Evolutionary conservation across 2,888 invertebrate species (phyloP).

Genomic region (Orthosia incerta): DNA sequence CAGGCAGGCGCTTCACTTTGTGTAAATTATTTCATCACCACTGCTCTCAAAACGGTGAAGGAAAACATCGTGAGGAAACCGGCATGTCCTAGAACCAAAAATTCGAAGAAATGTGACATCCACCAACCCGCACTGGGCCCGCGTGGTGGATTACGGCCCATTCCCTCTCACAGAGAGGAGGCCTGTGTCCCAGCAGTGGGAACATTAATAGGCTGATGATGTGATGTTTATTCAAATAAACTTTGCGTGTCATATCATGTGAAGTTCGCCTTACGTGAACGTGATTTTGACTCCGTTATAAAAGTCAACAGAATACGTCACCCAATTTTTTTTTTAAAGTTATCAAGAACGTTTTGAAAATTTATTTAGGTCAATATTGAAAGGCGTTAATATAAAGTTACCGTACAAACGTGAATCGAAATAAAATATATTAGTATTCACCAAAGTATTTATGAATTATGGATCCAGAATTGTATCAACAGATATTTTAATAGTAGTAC

Average conservation of each 20-base stretch:
- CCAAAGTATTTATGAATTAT: not conserved
- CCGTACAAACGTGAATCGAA: not conserved
- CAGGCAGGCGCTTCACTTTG: too few species aligned
- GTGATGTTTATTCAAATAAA: not conserved
- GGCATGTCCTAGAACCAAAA: too few species aligned
- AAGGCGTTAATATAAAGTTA: not conserved
- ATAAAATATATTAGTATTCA: not conserved
- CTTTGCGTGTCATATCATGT: not conserved
- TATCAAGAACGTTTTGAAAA: not conserved
- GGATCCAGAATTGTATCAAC: not conserved
- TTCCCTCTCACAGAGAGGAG: too few species aligned
- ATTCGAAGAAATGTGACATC: too few species aligned
- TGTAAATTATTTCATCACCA: too few species aligned
- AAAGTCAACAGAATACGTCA: not conserved
- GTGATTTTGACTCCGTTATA: constrained; percentile 16
- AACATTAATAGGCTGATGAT: too few species aligned
- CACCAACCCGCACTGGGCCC: too few species aligned
- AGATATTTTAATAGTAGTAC: not conserved
- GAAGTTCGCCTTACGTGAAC: not conserved
- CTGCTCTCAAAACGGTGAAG: too few species aligned
- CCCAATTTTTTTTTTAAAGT: not conserved
- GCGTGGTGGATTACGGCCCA: too few species aligned
- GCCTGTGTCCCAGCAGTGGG: too few species aligned
- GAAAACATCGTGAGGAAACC: too few species aligned
- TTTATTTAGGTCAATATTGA: not conserved